These are phyloP conservation scores for Saguinus midas DNA, from an alignment of 2,113 vertebrate genomes.

Conservation along the genomic window DNA sequence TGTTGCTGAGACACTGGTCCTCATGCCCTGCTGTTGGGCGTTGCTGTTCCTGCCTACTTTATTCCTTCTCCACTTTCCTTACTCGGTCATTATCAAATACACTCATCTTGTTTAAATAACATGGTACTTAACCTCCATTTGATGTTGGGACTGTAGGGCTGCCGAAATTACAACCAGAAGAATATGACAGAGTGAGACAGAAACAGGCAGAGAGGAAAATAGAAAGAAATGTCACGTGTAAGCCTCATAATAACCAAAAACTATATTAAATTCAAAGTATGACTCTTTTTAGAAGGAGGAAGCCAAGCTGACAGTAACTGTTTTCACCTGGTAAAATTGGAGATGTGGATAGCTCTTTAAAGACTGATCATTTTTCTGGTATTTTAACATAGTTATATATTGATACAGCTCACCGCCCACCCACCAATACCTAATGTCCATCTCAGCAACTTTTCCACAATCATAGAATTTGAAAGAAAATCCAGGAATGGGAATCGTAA, in stretches of 20 bases:
- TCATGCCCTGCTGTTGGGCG: constrained; percentile 7
- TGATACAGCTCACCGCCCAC: not conserved
- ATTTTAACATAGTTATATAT: not conserved
- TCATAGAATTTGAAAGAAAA: not conserved
- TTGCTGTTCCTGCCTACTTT: constrained; percentile 28
- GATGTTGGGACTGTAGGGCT: constrained; percentile 73
- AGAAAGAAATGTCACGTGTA: constrained; percentile 51
- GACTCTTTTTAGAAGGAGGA: constrained; percentile 41
- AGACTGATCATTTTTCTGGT: not conserved
- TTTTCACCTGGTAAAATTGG: not conserved
- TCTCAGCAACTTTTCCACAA: not conserved
- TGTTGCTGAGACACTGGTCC: constrained; percentile 12
- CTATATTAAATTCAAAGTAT: constrained; percentile 52
- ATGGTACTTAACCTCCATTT: constrained; percentile 74
- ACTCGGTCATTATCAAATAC: constrained; percentile 75
- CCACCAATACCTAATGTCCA: not conserved
- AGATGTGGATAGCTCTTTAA: not conserved
- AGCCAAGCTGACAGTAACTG: constrained; percentile 24
- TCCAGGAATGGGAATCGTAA: not conserved
- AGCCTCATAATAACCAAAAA: not conserved
- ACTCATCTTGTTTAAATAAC: constrained; percentile 81
- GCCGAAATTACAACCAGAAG: constrained; percentile 74
- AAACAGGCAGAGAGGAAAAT: constrained; percentile 42
- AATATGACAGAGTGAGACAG: not conserved
- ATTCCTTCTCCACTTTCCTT: constrained; percentile 61